Percentiles rank a stretch among this genome's conserved stretches.
phyloP scores from a whole-genome alignment of 1,140 invertebrate species.

The Caenorhabditis inopinata region DNA sequence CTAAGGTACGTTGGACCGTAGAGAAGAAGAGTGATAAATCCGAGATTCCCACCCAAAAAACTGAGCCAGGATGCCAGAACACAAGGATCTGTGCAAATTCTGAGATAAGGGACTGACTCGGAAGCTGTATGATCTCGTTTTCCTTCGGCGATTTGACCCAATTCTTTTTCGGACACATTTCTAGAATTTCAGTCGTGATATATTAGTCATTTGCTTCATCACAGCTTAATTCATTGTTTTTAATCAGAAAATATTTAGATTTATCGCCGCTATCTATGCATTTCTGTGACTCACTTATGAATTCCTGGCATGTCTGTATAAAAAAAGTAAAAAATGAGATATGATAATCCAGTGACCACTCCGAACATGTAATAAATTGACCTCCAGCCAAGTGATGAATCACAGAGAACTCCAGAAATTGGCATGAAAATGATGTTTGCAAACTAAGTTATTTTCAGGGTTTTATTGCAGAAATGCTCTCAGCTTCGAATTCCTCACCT shows the following conservation, averaged over 20 bases:
- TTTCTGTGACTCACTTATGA: constrained; percentile 44
- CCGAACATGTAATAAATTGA: constrained; percentile 50
- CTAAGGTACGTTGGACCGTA: constrained; percentile 56
- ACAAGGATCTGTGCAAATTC: constrained; percentile 48
- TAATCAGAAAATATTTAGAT: too few species aligned
- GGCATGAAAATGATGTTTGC: constrained; percentile 52
- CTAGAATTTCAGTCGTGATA: too few species aligned
- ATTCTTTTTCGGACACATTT: background rate
- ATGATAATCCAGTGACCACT: constrained; percentile 47
- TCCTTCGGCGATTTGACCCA: constrained; percentile 7
- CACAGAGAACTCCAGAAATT: constrained; percentile 51
- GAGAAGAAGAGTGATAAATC: constrained; percentile 53
- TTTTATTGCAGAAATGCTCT: background rate
- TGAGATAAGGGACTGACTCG: constrained; percentile 43
- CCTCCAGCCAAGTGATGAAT: constrained; percentile 49
- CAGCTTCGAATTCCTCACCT: background rate
- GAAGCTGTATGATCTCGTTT: background rate
- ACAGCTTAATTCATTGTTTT: too few species aligned
- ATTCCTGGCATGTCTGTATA: constrained; percentile 48
- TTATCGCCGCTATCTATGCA: too few species aligned
- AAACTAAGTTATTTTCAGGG: background rate
- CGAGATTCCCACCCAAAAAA: constrained; percentile 49
- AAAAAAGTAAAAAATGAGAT: constrained; percentile 51
- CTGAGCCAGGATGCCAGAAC: constrained; percentile 49
- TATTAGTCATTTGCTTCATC: too few species aligned